Evolutionary conservation across 2,797 vertebrate genomes (phyloP).

Genomic region (Hydrolagus colliei): DNA sequence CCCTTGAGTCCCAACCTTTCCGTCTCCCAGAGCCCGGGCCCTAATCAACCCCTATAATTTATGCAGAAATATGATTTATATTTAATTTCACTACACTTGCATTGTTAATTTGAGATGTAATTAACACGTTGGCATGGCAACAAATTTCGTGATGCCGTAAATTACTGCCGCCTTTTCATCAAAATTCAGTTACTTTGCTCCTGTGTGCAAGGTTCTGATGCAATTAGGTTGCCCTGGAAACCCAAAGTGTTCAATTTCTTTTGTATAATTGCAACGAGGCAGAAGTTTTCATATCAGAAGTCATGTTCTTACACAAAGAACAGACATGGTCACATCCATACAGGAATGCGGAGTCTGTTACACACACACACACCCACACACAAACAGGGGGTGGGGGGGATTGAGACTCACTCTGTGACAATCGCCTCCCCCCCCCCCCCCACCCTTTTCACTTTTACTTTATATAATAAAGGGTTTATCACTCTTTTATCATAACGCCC

Average conservation of each 20-base stretch:
- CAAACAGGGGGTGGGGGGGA: not conserved
- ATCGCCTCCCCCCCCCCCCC: not conserved
- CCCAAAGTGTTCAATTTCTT: conserved; percentile 98
- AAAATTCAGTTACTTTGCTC: conserved; percentile 99
- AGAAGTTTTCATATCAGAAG: conserved; percentile 81
- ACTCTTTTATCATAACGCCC: not conserved
- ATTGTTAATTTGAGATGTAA: conserved; percentile 99
- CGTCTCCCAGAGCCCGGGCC: conserved; percentile 93
- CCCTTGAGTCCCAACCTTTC: conserved; percentile 98
- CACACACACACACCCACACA: conserved; percentile 1
- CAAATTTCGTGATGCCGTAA: conserved; percentile 99
- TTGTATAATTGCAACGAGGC: conserved; percentile 89
- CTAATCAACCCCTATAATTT: conserved; percentile 99
- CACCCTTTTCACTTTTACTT: not conserved
- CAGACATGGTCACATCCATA: conserved; percentile 45
- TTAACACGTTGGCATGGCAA: conserved; percentile 99
- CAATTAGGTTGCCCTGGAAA: conserved; percentile 99
- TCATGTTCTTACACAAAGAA: conserved; percentile 71
- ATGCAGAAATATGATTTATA: conserved; percentile 99
- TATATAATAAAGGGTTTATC: not conserved
- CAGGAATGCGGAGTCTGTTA: conserved; percentile 47
- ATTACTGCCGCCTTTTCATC: conserved; percentile 99
- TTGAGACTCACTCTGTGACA: not conserved
- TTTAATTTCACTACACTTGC: conserved; percentile 99
- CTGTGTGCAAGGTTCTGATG: conserved; percentile 99